phyloP scores from a whole-genome alignment of 2,888 invertebrate genomes.

The Tryphoninae sp. region DNA sequence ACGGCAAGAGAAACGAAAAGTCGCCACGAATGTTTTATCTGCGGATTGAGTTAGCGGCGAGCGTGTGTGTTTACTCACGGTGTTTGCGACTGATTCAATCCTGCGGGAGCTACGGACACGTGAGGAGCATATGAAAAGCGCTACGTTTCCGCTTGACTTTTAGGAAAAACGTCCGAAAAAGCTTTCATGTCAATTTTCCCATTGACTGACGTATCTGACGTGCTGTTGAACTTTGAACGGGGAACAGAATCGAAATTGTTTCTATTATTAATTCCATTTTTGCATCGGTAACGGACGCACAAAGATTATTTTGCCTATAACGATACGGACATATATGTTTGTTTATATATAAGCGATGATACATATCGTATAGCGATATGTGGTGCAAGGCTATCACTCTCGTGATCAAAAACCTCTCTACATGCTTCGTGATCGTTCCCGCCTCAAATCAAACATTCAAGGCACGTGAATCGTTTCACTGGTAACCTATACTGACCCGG shows the following conservation, averaged over 20 bases:
- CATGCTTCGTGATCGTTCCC: constrained; percentile 41
- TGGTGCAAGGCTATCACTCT: constrained; percentile 46
- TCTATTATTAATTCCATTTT: constrained; percentile 36
- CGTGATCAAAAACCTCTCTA: constrained; percentile 20
- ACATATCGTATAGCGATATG: constrained; percentile 20
- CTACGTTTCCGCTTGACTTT: neutral
- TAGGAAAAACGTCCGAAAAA: constrained; percentile 7
- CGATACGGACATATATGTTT: neutral
- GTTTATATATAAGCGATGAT: neutral
- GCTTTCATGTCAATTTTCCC: neutral
- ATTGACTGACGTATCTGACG: neutral
- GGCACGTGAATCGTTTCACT: constrained; percentile 71
- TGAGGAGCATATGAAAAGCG: neutral
- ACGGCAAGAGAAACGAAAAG: constrained; percentile 41
- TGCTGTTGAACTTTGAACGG: constrained; percentile 1
- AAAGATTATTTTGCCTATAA: neutral
- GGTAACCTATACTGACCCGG: constrained; percentile 71
- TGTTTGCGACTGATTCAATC: constrained; percentile 77
- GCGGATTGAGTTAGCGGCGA: constrained; percentile 68
- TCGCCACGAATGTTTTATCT: constrained; percentile 71
- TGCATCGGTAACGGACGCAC: neutral
- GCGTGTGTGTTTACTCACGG: constrained; percentile 70
- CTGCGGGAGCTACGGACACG: constrained; percentile 63
- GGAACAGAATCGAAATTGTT: constrained; percentile 9
- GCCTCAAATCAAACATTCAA: constrained; percentile 66